Evolutionary conservation across 2,113 vertebrate species (phyloP).

Genomic region (Leuciscus idus): DNA sequence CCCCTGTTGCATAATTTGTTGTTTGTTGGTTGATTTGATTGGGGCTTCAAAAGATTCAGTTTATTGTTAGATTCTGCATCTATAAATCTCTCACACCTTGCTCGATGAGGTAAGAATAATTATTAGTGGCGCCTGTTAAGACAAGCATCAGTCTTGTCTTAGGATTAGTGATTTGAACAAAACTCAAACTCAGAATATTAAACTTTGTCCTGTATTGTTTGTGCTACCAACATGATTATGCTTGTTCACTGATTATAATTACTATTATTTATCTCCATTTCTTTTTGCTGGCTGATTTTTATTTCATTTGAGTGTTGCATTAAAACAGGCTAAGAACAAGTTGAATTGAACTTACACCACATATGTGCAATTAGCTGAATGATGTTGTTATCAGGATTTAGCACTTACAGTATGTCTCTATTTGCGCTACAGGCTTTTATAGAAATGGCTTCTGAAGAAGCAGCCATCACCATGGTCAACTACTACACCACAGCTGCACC

Average conservation of each 20-base stretch:
- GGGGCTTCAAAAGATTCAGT: conserved; percentile 50
- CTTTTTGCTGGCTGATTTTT: neutral
- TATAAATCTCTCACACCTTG: conserved; percentile 37
- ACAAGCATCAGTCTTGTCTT: neutral
- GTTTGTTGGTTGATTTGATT: conserved; percentile 41
- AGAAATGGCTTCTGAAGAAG: conserved; percentile 88
- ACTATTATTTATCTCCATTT: neutral
- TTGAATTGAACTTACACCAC: neutral
- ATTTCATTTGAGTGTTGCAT: conserved; percentile 8
- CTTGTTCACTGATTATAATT: neutral
- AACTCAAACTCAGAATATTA: neutral
- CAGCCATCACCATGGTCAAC: conserved; percentile 81
- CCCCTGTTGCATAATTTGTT: conserved; percentile 48
- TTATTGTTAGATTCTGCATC: conserved; percentile 31
- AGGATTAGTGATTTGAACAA: neutral
- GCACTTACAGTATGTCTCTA: conserved; percentile 6
- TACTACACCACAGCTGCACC: conserved; percentile 76
- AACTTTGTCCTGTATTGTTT: neutral
- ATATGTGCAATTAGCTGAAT: conserved; percentile 1
- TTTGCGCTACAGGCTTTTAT: conserved; percentile 82
- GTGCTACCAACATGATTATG: neutral
- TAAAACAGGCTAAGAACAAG: neutral
- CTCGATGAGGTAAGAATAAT: conserved; percentile 34
- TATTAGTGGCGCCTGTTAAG: neutral
- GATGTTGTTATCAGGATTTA: neutral